A percentile compares a stretch with the other conserved stretches of the same genome.
These are phyloP conservation scores for Dromius quadrimaculatus DNA, from an alignment of 2,888 invertebrate genomes.

Conservation along the genomic window DNA sequence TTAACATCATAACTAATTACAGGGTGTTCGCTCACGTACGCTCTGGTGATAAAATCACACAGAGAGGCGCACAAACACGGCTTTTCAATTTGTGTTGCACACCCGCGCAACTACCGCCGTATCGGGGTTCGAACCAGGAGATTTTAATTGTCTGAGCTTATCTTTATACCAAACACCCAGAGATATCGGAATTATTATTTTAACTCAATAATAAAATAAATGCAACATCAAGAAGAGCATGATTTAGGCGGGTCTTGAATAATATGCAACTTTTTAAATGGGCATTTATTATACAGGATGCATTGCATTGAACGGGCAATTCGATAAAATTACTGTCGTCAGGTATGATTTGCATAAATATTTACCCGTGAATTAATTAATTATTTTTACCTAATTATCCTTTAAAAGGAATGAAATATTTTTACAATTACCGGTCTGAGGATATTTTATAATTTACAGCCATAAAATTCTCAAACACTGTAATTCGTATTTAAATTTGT, in stretches of 20 bases:
- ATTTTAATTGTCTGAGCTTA: slow-evolving; percentile 47
- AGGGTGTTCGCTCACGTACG: slow-evolving; percentile 35
- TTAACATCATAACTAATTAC: slow-evolving; percentile 39
- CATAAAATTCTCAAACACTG: background rate
- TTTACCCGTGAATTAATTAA: slow-evolving; percentile 31
- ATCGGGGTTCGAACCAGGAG: slow-evolving; percentile 42
- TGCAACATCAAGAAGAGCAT: slow-evolving; percentile 14
- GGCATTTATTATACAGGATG: slow-evolving; percentile 10
- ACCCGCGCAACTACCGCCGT: slow-evolving; percentile 36
- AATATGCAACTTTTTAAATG: slow-evolving; percentile 16
- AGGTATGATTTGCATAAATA: slow-evolving; percentile 18
- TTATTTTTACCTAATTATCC: slow-evolving; percentile 29
- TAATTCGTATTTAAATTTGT: background rate
- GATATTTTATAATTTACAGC: background rate
- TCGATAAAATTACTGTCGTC: slow-evolving; percentile 34
- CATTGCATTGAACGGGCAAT: slow-evolving; percentile 7
- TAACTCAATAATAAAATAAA: no score
- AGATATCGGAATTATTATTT: no score
- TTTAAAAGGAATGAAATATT: slow-evolving; percentile 31
- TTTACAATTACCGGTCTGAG: slow-evolving; percentile 13
- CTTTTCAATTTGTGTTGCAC: slow-evolving; percentile 46
- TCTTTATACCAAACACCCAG: no score
- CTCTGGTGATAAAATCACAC: slow-evolving; percentile 38
- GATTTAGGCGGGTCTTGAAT: slow-evolving; percentile 19
- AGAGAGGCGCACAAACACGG: slow-evolving; percentile 39